These are phyloP conservation scores for Triplophysa siluroides DNA, from an alignment of 2,113 vertebrate species.

Conservation along the genomic window DNA sequence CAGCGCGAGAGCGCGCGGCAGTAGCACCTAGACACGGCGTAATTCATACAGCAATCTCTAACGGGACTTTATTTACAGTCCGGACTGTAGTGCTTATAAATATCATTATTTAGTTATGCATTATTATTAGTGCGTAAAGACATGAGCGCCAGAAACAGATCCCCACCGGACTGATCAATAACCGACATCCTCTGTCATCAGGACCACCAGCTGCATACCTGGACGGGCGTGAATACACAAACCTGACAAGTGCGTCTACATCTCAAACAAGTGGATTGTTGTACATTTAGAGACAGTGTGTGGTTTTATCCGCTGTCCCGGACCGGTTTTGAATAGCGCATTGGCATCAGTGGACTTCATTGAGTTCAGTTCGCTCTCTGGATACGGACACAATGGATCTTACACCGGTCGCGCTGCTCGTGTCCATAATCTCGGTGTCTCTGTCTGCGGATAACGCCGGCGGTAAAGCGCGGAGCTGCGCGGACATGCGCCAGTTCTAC, in stretches of 20 bases:
- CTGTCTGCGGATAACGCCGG: conserved; percentile 75
- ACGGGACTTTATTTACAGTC: conserved; percentile 6
- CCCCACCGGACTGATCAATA: conserved; percentile 47
- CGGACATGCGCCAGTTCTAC: conserved; percentile 90
- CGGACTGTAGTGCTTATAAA: neutral
- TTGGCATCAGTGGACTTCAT: conserved; percentile 27
- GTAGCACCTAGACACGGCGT: neutral
- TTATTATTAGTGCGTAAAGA: conserved; percentile 36
- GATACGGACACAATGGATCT: conserved; percentile 74
- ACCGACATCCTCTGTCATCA: conserved; percentile 18
- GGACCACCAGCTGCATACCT: conserved; percentile 10
- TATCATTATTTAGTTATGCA: conserved; percentile 9
- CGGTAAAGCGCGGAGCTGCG: conserved; percentile 83
- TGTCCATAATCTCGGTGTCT: conserved; percentile 67
- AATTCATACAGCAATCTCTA: neutral
- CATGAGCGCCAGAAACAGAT: conserved; percentile 49
- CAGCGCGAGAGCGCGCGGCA: conserved; percentile 6
- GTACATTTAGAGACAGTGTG: neutral
- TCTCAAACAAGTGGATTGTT: conserved; percentile 22
- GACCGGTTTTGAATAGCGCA: neutral
- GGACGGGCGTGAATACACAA: neutral
- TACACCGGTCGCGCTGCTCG: conserved; percentile 67
- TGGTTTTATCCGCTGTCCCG: neutral
- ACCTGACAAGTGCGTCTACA: neutral
- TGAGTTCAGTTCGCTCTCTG: conserved; percentile 7